Evolutionary conservation across 2,888 invertebrate genomes (phyloP), one percentile per base, ranked within the genome.

Genomic region (Andrena bicolor): DNA sequence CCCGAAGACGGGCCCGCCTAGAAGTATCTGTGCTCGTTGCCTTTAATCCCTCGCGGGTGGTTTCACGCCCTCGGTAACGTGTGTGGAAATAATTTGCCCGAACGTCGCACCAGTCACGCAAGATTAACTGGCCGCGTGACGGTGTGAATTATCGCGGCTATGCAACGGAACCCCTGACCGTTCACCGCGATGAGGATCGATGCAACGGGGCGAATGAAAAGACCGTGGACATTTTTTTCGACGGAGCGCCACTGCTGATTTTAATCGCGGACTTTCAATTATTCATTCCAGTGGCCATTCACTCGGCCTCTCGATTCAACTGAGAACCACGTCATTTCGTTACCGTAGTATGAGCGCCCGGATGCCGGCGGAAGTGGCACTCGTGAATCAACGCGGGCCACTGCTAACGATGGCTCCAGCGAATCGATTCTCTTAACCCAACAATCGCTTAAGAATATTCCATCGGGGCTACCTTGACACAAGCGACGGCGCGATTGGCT

Each of bases 311-410:
- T 66, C 41, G 20, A 16, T 35, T 68, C 48, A 41, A 13, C 41
- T 30, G 76, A 53, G 30, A 76, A 70, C 61, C 76, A 32, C 61
- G 51, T 56, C 61, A 61, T 76, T 68, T 63, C 77, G 53, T 48
- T 51, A n/a, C 20, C 48, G 51, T 61, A 53, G 76, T 76, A 63
- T 53, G 48, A 48, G 53, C 30, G 49, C 28, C 51, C 32, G 66
- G 26, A 41, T 61, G 23, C 20, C n/a, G 51, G 0, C 28, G 28
- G 26, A 66, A 65, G 51, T 61, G 76, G 51, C 30, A 49, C 64
- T 64, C 56, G 7, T 23, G 26, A 76, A 41, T 65, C 26, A 48
- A 58, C 30, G 73, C 41, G 60, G 60, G n/a, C 13, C 13, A 13
- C 30, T 20, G 58, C 49, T 35, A 35, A 48, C 28, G 60, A 70